Evolutionary conservation across 1,140 invertebrate genomes (phyloP), one percentile per base, ranked within the genome.

Genomic region (Anthonomus grandis): DNA sequence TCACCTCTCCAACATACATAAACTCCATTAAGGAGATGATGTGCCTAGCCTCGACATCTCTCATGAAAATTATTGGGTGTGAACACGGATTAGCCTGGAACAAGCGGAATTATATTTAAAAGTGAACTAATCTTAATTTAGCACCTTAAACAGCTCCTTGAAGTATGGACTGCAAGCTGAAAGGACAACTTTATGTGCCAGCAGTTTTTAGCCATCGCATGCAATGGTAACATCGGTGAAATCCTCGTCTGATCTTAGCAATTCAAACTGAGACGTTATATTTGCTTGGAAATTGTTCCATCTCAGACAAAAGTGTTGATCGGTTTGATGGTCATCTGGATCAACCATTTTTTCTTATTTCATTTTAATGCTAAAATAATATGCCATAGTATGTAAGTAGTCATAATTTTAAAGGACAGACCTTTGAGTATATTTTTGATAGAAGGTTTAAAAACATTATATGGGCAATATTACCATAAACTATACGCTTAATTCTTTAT

Each of bases 231-330:
- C 87, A 78, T 91, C 89, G 66, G 89, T 86, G 74, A 88, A 85
- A 76, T 88, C 85, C 79, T 87, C 86, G 79, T 87, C 85, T 79
- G 84, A 84, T 70, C 86, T 79, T 67, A 89, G 77, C 67, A 83
- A 82, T 76, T 87, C 86, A 77, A 89, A 86, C 76, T 87, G 86
- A 73, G 84, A 85, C 68, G 86, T 86, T 75, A 92, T 89, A 76
- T 91, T 93, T 61, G 86, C 86, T 78, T 91, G 88, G 83, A 91
- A 91, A 79, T 92, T 91, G 81, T 92, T 92, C 90, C 90, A 93
- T 81, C 89, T 84, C 75, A 93, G 82, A 81, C 90, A 93, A 79
- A 91, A 93, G 79, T 91, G 89, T 82, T 93, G 86, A 71, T 85
- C 81, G 73, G 79, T 81, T 74, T 38, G 22, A 75, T 76, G 46